Conservation (phyloP, 2,797 vertebrate species). For the Saxicola maurus region DNA sequence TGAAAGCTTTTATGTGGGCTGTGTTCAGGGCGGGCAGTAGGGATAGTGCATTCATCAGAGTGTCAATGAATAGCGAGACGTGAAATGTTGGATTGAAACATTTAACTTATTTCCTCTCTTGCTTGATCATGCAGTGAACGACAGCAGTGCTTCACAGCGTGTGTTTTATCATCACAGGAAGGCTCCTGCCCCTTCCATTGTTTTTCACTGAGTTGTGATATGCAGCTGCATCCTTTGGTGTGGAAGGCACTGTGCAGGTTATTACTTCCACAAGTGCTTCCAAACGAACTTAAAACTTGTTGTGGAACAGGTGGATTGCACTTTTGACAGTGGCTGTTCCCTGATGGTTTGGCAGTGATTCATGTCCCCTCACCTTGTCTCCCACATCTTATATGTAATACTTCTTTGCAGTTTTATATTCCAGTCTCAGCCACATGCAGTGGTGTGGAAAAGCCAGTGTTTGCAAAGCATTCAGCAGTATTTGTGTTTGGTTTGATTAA, state of each 20-base stretch:
- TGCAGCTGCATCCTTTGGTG: not conserved
- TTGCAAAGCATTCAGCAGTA: not conserved
- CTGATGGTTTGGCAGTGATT: not conserved
- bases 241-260: not conserved
- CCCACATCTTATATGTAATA: rapidly evolving
- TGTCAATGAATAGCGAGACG: rapidly evolving
- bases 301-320: not conserved
- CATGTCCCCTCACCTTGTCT: not conserved
- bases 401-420: not conserved
- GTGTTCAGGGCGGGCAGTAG: too few species aligned
- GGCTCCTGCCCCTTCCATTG: rapidly evolving
- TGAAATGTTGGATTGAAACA: not conserved
- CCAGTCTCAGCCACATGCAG: not conserved
- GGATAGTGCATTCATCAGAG: rapidly evolving
- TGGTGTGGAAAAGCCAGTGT: not conserved
- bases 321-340: not conserved
- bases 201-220: not conserved
- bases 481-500: not conserved
- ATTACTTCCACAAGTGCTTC: not conserved
- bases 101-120: not conserved
- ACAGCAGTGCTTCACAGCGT: not conserved
- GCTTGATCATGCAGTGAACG: rapidly evolving
- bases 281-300: not conserved
- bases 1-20: not conserved
- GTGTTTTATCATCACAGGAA: rapidly evolving